These are phyloP conservation scores for Terebella lapidaria DNA, from an alignment of 2,888 invertebrate genomes.

Conservation along the genomic window DNA sequence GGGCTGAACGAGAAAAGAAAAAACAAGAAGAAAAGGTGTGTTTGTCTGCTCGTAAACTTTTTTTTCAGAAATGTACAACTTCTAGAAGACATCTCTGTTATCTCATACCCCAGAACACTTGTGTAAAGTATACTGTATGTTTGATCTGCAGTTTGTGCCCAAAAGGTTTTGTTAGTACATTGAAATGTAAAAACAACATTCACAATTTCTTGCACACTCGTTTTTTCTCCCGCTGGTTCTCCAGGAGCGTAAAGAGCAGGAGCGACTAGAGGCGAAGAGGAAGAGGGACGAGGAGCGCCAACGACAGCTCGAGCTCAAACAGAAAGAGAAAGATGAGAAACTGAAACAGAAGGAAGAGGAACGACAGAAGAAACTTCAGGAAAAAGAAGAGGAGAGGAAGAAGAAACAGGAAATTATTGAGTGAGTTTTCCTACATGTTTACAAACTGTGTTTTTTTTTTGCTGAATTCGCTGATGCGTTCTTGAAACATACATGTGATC, in stretches of 20 bases:
- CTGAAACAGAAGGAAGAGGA: slow-evolving; percentile 27
- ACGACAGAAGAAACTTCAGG: neutral
- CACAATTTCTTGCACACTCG: no score
- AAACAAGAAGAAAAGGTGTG: slow-evolving; percentile 7
- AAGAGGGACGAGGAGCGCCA: slow-evolving; percentile 28
- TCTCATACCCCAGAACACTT: no score
- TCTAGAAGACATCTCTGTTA: no score
- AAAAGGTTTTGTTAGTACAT: no score
- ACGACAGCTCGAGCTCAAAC: slow-evolving; percentile 24
- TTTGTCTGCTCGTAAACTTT: no score
- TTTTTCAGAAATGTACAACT: no score
- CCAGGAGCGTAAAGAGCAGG: slow-evolving; percentile 20
- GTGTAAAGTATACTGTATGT: no score
- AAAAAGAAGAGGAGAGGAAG: slow-evolving; percentile 41
- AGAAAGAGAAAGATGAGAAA: slow-evolving; percentile 42
- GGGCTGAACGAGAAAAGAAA: neutral
- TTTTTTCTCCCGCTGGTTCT: neutral
- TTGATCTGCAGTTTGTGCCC: no score
- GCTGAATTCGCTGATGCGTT: no score
- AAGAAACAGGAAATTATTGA: slow-evolving; percentile 41
- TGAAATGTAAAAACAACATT: no score
- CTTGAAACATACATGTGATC: no score
- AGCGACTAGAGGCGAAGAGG: slow-evolving; percentile 12
- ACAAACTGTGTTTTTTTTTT: neutral
- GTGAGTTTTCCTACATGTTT: slow-evolving; percentile 16